Evolutionary conservation across 1,140 invertebrate genomes (phyloP).

Genomic region (Episyrphus balteatus): DNA sequence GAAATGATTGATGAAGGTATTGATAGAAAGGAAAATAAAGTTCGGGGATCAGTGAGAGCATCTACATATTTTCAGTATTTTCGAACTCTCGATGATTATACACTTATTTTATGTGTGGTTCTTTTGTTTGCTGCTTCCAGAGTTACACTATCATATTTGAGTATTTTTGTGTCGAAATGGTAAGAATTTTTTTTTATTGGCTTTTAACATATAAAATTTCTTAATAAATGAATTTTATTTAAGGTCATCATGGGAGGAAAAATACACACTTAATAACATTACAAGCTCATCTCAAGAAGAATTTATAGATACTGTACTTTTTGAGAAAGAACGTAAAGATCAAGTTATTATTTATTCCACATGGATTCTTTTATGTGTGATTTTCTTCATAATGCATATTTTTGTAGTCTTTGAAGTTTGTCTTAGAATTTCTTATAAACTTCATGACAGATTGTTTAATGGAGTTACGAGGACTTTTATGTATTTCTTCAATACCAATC

Average conservation of each 20-base stretch:
- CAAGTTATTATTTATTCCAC: slow-evolving; percentile 19
- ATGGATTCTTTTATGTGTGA: slow-evolving; percentile 20
- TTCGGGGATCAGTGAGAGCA: slow-evolving; percentile 33
- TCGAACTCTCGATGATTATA: slow-evolving; percentile 49
- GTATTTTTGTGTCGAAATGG: slow-evolving; percentile 71
- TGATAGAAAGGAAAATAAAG: slow-evolving; percentile 35
- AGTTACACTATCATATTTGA: slow-evolving; percentile 53
- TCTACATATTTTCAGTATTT: slow-evolving; percentile 59
- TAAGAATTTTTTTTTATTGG: no score
- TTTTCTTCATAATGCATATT: slow-evolving; percentile 43
- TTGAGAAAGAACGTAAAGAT: slow-evolving; percentile 8
- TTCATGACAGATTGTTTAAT: slow-evolving; percentile 78
- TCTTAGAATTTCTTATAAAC: slow-evolving; percentile 61
- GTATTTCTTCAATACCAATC: slow-evolving; percentile 82
- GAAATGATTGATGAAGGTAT: slow-evolving; percentile 14
- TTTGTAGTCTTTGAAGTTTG: slow-evolving; percentile 67
- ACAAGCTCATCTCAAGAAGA: no score
- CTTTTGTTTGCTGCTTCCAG: slow-evolving; percentile 55
- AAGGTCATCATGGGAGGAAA: slow-evolving; percentile 34
- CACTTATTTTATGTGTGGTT: slow-evolving; percentile 45
- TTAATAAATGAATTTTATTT: no score
- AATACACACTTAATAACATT: slow-evolving; percentile 13
- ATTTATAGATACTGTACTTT: no score
- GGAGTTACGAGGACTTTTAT: slow-evolving; percentile 72
- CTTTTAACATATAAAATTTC: neutral